Evolutionary conservation across 2,797 vertebrate genomes (phyloP).

Genomic region (Macrochelys suwanniensis): DNA sequence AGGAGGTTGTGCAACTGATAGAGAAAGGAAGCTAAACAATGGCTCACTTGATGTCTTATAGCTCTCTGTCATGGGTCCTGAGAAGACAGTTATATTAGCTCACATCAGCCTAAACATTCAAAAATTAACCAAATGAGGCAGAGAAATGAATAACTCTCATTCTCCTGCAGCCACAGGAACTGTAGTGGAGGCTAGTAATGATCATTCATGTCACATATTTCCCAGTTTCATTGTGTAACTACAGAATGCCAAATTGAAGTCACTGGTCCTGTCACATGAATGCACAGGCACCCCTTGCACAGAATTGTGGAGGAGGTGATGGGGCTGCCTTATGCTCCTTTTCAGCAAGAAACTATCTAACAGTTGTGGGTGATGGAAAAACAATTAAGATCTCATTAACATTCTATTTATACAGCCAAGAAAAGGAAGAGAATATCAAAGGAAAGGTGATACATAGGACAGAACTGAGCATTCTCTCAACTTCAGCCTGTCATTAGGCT

Average conservation of each 20-base stretch:
- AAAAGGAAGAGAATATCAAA: constrained; percentile 69
- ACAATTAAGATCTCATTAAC: constrained; percentile 73
- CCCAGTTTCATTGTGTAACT: background rate
- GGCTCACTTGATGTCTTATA: background rate
- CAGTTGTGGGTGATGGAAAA: constrained; percentile 70
- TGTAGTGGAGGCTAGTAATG: fast-evolving
- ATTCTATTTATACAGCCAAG: constrained; percentile 61
- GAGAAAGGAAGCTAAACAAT: background rate
- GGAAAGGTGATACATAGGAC: constrained; percentile 66
- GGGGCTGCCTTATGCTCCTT: constrained; percentile 65
- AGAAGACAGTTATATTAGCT: fast-evolving
- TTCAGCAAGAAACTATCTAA: constrained; percentile 71
- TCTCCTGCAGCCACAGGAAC: background rate
- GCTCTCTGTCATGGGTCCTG: background rate
- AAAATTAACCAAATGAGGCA: background rate
- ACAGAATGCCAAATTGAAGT: constrained; percentile 25
- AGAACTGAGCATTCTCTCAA: constrained; percentile 54
- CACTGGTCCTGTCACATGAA: background rate
- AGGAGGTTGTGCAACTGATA: background rate
- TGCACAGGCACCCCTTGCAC: constrained; percentile 42
- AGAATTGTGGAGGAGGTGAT: constrained; percentile 56
- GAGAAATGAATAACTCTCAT: background rate
- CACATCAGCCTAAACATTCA: background rate
- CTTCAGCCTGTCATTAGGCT: constrained; percentile 63
- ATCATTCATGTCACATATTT: background rate